Conservation (phyloP, 2,888 invertebrate genomes). For the Pachydiplax longipennis region DNA sequence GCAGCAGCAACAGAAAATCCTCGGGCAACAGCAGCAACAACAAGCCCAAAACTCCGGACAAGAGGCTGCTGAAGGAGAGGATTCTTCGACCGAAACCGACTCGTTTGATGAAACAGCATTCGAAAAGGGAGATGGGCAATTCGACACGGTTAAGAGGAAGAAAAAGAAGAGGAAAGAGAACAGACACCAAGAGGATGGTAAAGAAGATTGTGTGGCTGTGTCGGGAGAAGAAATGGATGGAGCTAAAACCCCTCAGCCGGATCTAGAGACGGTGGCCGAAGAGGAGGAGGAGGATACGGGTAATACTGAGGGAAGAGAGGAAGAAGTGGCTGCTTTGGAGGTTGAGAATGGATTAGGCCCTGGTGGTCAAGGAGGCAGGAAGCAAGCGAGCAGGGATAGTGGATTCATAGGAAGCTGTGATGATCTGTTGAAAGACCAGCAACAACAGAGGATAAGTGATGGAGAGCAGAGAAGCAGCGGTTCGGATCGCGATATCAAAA, state of each 20-base stretch:
- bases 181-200: not conserved
- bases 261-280: slow-evolving; percentile 59
- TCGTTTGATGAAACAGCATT: slow-evolving; percentile 54
- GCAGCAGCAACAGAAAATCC: not conserved
- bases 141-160: slow-evolving; percentile 84
- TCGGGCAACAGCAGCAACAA: slow-evolving; percentile 48
- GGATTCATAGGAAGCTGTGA: slow-evolving; percentile 90
- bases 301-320: not conserved
- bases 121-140: slow-evolving; percentile 71
- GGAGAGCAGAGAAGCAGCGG: slow-evolving; percentile 30
- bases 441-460: slow-evolving; percentile 34
- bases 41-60: not conserved
- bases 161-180: slow-evolving; percentile 72
- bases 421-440: slow-evolving; percentile 71
- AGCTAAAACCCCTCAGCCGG: slow-evolving; percentile 73
- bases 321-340: slow-evolving; percentile 65
- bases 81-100: slow-evolving; percentile 29
- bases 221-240: slow-evolving; percentile 68
- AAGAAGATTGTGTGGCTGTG: not conserved
- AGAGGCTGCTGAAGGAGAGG: slow-evolving; percentile 36
- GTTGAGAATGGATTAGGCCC: slow-evolving; percentile 41
- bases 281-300: slow-evolving; percentile 64
- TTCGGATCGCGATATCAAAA: not conserved
- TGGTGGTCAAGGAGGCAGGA: slow-evolving; percentile 63
- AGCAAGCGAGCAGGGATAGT: slow-evolving; percentile 85